Conservation (phyloP, 1,140 invertebrate genomes). For the Semibalanus balanoides region DNA sequence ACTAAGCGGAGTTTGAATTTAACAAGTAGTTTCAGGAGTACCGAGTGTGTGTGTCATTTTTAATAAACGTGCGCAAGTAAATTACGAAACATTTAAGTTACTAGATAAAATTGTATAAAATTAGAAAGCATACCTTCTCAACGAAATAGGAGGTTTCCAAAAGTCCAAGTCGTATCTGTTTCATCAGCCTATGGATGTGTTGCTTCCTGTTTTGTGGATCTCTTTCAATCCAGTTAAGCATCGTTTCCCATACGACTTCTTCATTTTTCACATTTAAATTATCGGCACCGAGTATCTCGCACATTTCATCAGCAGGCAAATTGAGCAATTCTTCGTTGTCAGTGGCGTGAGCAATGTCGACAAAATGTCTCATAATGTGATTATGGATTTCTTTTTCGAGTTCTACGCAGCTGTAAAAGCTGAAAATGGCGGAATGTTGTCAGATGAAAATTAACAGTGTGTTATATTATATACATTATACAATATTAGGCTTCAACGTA, state of each 20-base stretch:
- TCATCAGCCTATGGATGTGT: background rate
- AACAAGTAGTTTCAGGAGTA: too few species aligned
- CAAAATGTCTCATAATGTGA: conserved; percentile 3
- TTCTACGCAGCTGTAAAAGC: background rate
- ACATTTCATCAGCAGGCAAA: background rate
- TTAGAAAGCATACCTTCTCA: background rate
- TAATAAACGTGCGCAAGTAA: too few species aligned
- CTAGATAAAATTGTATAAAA: too few species aligned
- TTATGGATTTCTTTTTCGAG: background rate
- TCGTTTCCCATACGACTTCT: background rate
- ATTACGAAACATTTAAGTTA: too few species aligned
- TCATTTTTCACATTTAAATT: background rate
- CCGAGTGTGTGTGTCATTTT: too few species aligned
- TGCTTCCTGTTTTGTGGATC: background rate
- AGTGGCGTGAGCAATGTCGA: background rate
- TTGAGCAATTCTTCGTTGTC: background rate
- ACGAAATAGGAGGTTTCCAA: background rate
- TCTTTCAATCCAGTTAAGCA: background rate
- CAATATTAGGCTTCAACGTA: too few species aligned
- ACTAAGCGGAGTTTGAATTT: too few species aligned
- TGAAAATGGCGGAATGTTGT: too few species aligned
- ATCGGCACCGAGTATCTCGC: background rate
- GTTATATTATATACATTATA: too few species aligned
- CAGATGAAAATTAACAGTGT: too few species aligned
- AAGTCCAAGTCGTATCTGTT: background rate